A percentile compares a stretch with the other conserved stretches of the same genome.
phyloP scores from a whole-genome alignment of 1,140 invertebrate species.

The Nomia melanderi region DNA sequence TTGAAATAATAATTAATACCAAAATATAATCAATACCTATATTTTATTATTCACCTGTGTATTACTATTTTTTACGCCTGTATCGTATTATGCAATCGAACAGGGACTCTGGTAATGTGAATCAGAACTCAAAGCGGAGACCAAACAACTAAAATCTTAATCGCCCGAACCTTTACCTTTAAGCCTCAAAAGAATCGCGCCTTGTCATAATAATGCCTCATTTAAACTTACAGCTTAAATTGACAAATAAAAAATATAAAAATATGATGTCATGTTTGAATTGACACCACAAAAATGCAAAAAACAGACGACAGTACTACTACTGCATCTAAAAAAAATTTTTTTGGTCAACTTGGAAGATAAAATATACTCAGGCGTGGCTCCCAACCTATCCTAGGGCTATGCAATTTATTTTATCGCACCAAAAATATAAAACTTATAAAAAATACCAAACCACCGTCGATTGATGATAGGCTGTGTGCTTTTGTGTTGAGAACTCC shows the following conservation, averaged over 20 bases:
- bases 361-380: constrained; percentile 74
- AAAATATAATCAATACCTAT: constrained; percentile 3
- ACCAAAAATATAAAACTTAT: constrained; percentile 69
- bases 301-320: constrained; percentile 71
- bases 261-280: constrained; percentile 77
- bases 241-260: constrained; percentile 77
- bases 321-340: constrained; percentile 75
- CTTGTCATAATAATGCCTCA: constrained; percentile 78
- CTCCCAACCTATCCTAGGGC: constrained; percentile 76
- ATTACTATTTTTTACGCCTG: not conserved
- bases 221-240: constrained; percentile 81
- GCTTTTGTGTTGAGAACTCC: constrained; percentile 76
- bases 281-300: constrained; percentile 76
- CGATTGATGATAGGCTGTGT: constrained; percentile 77
- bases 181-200: constrained; percentile 71
- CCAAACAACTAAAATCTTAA: constrained; percentile 74
- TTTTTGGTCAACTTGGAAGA: constrained; percentile 80
- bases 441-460: constrained; percentile 66
- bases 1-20: not conserved
- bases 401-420: constrained; percentile 80
- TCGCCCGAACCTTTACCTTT: constrained; percentile 69
- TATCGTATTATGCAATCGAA: not conserved
- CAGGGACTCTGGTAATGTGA: not conserved
- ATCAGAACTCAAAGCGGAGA: constrained; percentile 63
- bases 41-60: not conserved